These are phyloP conservation scores for Tiliacea aurago DNA, from an alignment of 2,888 invertebrate genomes.

Conservation along the genomic window DNA sequence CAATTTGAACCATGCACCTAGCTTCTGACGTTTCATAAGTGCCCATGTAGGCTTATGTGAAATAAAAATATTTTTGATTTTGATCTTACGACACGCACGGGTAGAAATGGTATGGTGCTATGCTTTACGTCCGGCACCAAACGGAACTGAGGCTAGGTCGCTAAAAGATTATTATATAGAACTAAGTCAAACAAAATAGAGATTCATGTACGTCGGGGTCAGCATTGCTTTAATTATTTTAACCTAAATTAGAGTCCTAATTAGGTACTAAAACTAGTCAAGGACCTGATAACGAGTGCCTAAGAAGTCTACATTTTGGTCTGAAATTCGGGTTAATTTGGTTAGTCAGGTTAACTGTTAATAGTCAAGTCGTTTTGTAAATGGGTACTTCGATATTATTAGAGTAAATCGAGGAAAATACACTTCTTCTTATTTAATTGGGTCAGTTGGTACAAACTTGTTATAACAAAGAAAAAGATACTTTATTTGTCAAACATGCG, in stretches of 20 bases:
- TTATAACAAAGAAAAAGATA: too few relatives aligned
- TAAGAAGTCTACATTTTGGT: neutral
- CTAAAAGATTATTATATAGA: neutral
- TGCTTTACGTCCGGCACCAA: too few relatives aligned
- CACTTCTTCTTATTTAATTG: neutral
- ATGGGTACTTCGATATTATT: conserved; percentile 11
- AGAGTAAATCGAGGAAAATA: neutral
- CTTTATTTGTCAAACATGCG: too few relatives aligned
- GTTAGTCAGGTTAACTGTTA: conserved; percentile 21
- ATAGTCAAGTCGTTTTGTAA: conserved; percentile 13
- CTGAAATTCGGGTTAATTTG: conserved; percentile 17
- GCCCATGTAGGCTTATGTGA: too few relatives aligned
- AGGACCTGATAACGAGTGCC: conserved; percentile 21
- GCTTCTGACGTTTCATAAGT: too few relatives aligned
- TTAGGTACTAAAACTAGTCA: conserved; percentile 22
- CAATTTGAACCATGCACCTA: too few relatives aligned
- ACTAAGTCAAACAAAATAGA: conserved; percentile 24
- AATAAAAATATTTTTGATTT: too few relatives aligned
- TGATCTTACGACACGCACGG: too few relatives aligned
- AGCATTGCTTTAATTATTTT: conserved; percentile 31
- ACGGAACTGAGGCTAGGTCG: too few relatives aligned
- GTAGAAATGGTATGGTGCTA: too few relatives aligned
- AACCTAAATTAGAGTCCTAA: conserved; percentile 36
- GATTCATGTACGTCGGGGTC: neutral
- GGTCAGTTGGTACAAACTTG: conserved; percentile 9